Percentiles rank a stretch among this genome's conserved stretches.
phyloP scores from a whole-genome alignment of 37 sponge, comb jelly and placozoan species.

The Ianthella basta region DNA sequence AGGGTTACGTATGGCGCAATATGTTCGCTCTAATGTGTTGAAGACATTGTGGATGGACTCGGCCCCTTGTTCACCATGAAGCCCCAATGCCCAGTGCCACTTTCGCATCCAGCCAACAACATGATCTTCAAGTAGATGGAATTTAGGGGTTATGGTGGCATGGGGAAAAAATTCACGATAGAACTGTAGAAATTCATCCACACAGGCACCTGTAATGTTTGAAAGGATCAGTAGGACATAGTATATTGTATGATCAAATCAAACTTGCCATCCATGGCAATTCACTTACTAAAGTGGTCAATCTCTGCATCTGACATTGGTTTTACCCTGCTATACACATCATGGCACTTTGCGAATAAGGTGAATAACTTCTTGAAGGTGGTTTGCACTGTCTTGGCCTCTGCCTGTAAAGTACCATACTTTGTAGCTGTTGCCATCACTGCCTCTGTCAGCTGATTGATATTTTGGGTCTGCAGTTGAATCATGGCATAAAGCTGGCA shows the following conservation, averaged over 20 bases:
- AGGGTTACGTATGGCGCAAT: background rate
- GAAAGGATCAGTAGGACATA: background rate
- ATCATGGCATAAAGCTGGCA: background rate
- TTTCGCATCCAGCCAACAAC: slow-evolving; percentile 32
- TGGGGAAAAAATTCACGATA: slow-evolving; percentile 14
- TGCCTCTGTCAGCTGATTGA: too few relatives aligned
- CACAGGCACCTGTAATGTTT: slow-evolving; percentile 19
- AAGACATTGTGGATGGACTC: slow-evolving; percentile 49
- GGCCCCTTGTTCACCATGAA: slow-evolving; percentile 59
- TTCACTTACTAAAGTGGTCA: too few relatives aligned
- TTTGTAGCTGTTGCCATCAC: background rate
- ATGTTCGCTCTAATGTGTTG: background rate
- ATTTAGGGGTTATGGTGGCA: slow-evolving; percentile 32
- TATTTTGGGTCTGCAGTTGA: background rate
- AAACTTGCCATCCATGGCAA: too few relatives aligned
- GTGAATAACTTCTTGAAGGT: background rate
- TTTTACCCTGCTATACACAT: background rate
- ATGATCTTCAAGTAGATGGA: slow-evolving; percentile 55
- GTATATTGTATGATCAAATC: too few relatives aligned
- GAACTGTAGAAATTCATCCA: slow-evolving; percentile 22
- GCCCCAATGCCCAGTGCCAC: slow-evolving; percentile 40
- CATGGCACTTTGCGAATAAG: background rate
- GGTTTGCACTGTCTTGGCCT: too few relatives aligned
- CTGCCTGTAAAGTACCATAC: too few relatives aligned
- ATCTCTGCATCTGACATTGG: too few relatives aligned